These are phyloP conservation scores for Fragariocoptes setiger DNA, from an alignment of 1,140 invertebrate species.

Conservation along the genomic window DNA sequence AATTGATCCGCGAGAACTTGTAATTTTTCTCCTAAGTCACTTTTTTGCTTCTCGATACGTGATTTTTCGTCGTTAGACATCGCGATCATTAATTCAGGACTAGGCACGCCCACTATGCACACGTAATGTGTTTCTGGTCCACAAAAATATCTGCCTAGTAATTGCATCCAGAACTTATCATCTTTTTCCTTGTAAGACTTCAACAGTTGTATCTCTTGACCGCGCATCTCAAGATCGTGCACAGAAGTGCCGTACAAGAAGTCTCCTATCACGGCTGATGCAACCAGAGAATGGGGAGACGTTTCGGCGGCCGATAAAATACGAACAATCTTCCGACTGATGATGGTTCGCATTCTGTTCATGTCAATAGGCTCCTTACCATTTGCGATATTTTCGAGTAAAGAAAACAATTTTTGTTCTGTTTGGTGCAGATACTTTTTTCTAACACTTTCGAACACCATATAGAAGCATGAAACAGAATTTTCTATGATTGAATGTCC, in stretches of 20 bases:
- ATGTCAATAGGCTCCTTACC: constrained; percentile 32
- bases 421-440: constrained; percentile 17
- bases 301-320: constrained; percentile 28
- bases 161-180: neutral
- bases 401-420: neutral
- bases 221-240: constrained; percentile 24
- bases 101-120: constrained; percentile 20
- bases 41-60: constrained; percentile 28
- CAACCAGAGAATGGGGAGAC: constrained; percentile 35
- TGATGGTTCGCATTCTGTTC: constrained; percentile 32
- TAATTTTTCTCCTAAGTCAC: constrained; percentile 28
- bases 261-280: constrained; percentile 41
- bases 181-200: neutral
- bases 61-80: constrained; percentile 30
- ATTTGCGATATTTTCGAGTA: constrained; percentile 21
- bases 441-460: constrained; percentile 37
- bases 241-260: constrained; percentile 40
- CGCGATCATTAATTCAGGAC: constrained; percentile 19
- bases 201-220: constrained; percentile 1
- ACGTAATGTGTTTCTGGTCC: neutral
- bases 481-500: constrained; percentile 26
- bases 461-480: constrained; percentile 28
- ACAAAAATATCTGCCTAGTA: neutral
- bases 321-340: constrained; percentile 24
- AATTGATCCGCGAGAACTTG: constrained; percentile 26